These are phyloP conservation scores for Catocala fraxini DNA, from an alignment of 2,888 invertebrate genomes.

Conservation along the genomic window DNA sequence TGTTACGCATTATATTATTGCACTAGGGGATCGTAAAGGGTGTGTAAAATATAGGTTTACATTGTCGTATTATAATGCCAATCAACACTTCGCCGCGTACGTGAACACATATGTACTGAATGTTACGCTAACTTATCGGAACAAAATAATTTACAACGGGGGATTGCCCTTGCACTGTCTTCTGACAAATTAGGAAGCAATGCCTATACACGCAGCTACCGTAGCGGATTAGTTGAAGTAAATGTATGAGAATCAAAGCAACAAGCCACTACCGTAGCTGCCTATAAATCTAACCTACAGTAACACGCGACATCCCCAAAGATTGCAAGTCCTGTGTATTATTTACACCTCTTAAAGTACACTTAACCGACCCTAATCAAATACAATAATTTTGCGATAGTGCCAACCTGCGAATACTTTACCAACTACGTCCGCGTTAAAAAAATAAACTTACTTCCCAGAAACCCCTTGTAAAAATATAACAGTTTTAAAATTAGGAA, in stretches of 20 bases:
- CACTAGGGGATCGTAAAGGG: conserved; percentile 33
- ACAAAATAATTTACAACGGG: conserved; percentile 50
- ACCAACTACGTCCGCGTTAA: conserved; percentile 62
- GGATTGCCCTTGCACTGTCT: conserved; percentile 22
- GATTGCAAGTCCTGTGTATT: conserved; percentile 72
- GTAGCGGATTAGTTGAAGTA: too few relatives aligned
- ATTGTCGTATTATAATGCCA: conserved; percentile 16
- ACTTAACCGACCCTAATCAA: conserved; percentile 72
- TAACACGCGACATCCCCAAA: conserved; percentile 47
- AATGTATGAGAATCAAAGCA: not conserved
- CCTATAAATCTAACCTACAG: conserved; percentile 5
- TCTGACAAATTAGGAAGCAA: not conserved
- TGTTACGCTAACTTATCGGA: conserved; percentile 54
- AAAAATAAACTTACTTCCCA: conserved; percentile 62
- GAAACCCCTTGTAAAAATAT: conserved; percentile 48
- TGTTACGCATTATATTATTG: conserved; percentile 41
- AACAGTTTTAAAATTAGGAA: conserved; percentile 37
- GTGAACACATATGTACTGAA: conserved; percentile 57
- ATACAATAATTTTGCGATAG: conserved; percentile 74
- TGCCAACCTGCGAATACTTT: conserved; percentile 73
- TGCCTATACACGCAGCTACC: conserved; percentile 3
- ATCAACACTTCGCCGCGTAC: conserved; percentile 38
- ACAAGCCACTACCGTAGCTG: not conserved
- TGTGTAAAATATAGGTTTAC: conserved; percentile 21
- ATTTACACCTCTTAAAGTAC: conserved; percentile 83